Evolutionary conservation across 1,140 invertebrate species (phyloP).

Genomic region (Cryptotermes secundus): DNA sequence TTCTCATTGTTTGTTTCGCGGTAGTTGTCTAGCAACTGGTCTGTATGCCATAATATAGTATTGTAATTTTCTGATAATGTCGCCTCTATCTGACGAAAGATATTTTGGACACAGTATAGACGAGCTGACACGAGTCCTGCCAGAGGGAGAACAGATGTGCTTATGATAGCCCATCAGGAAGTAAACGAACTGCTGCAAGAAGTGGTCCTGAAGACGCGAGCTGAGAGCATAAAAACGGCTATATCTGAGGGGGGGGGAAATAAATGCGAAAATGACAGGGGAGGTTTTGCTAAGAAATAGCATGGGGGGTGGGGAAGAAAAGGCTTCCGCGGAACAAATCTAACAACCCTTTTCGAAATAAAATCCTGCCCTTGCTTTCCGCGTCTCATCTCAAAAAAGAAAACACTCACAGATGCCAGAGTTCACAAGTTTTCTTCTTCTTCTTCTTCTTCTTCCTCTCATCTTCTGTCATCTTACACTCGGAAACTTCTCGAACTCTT

Average conservation of each 20-base stretch:
- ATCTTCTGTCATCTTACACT: no score
- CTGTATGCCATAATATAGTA: no score
- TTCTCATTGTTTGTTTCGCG: no score
- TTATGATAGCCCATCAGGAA: neutral
- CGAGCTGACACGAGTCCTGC: neutral
- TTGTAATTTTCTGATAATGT: neutral
- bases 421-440: conserved; percentile 12
- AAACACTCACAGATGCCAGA: neutral
- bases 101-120: no score
- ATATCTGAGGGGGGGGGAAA: neutral
- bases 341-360: neutral
- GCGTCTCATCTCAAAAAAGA: neutral
- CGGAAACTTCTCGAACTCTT: neutral
- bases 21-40: no score
- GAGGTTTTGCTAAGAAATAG: neutral
- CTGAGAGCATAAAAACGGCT: neutral
- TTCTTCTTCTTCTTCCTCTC: neutral
- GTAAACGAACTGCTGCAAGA: no score
- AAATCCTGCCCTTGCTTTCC: neutral
- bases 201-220: neutral
- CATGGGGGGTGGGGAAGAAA: neutral
- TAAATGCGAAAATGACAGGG: neutral
- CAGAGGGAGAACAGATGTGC: neutral
- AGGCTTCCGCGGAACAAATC: neutral
- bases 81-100: no score